Evolutionary conservation across 1,140 invertebrate genomes (phyloP).

Genomic region (Anastrepha ludens): DNA sequence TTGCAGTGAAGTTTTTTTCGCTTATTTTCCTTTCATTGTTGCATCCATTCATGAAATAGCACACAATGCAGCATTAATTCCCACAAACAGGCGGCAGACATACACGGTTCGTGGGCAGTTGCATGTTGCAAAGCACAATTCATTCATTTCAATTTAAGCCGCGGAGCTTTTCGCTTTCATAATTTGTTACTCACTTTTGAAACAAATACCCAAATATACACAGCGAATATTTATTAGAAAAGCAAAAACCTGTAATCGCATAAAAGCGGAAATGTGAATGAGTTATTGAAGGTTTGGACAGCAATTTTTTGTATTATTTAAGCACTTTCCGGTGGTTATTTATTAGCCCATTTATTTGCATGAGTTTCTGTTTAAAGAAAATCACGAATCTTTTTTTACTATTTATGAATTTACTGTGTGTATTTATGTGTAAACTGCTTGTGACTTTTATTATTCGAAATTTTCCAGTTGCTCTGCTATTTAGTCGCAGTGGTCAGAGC

Average conservation of each 20-base stretch:
- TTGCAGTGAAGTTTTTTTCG: too few relatives aligned
- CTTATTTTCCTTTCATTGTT: neutral
- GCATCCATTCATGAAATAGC: neutral
- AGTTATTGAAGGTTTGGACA: neutral
- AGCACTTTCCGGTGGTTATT: neutral
- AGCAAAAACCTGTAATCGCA: too few relatives aligned
- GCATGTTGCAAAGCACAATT: neutral
- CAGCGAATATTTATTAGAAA: too few relatives aligned
- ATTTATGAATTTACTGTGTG: neutral
- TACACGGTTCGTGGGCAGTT: neutral
- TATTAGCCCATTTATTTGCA: conserved; percentile 29
- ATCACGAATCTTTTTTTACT: neutral
- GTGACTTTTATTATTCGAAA: neutral
- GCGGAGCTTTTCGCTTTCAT: conserved; percentile 34
- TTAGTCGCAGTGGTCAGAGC: neutral
- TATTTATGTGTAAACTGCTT: neutral
- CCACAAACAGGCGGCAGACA: conserved; percentile 1
- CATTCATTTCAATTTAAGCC: conserved; percentile 10
- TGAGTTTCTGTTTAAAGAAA: neutral
- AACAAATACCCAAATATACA: neutral
- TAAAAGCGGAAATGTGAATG: too few relatives aligned
- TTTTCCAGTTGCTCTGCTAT: neutral
- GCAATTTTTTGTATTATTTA: neutral
- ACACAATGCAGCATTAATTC: neutral
- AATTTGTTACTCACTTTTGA: conserved; percentile 3